Evolutionary conservation across 2,113 vertebrate genomes (phyloP), one percentile per base, ranked within the genome.

Genomic region (Periophthalmus modestus): DNA sequence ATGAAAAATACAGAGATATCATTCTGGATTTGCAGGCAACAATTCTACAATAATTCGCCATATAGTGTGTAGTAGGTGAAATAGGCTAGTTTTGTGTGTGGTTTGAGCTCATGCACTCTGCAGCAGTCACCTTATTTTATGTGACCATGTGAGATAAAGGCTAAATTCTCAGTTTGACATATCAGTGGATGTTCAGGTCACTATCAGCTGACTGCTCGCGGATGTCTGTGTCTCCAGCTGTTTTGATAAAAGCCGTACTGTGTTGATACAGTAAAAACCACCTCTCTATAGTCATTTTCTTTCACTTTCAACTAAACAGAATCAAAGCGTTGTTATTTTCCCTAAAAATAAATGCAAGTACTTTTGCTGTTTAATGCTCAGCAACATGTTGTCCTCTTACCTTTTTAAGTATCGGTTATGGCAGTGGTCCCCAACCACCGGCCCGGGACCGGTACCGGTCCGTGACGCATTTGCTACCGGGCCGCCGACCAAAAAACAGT

Each of bases 171-270:
- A 34, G 87, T 88, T n/a, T 90, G 81, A 88, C 87, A 89, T 74
- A 89, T 85, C 87, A 88, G 68, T 0, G 79, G 87, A 86, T 89
- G 77, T 90, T 82, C 74, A 74, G 70, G 73, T 68, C 70, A 5
- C 67, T 86, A 83, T 88, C 87, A 81, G 79, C 65, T 52, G 69
- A n/a, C 21, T 71, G 24, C 33, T 28, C 57, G 24, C 68, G 66
- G 39, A n/a, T 16, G 69, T 66, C n/a, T 78, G 65, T 66, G 9
- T 68, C 36, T 65, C n/a, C 77, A 82, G 78, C 14, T 21, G 73
- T 34, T 74, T 47, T 59, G 69, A 82, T 79, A 58, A 74, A 78
- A n/a, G 15, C 0, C 28, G 24, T 39, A 43, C 69, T 33, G 69
- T 77, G 77, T 77, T 83, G 74, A 72, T 34, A 39, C 23, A 21